A percentile compares a stretch with the other conserved stretches of the same genome.
Conservation (phyloP, 2,113 vertebrate species). For the Oreochromis tanganicae region DNA sequence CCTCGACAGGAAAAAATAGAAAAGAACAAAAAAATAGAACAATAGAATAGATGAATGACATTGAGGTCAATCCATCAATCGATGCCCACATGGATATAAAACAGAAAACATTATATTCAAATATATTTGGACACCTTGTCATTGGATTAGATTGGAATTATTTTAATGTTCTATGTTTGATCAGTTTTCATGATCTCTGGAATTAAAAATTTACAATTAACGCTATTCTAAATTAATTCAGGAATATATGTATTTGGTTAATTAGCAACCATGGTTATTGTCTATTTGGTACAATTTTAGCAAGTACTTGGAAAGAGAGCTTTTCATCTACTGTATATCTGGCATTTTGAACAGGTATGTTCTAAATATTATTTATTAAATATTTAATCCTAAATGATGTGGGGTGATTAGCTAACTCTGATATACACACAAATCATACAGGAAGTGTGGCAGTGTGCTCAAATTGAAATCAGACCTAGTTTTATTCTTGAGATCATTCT, state of each 20-base stretch:
- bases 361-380: neutral
- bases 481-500: neutral
- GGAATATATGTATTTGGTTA: neutral
- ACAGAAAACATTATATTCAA: neutral
- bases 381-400: neutral
- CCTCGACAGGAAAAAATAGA: fast-evolving
- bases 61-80: neutral
- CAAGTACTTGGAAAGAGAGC: neutral
- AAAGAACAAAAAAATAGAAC: neutral
- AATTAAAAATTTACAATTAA: neutral
- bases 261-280: neutral
- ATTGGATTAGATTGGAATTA: neutral
- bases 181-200: neutral
- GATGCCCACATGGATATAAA: neutral
- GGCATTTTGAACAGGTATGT: neutral
- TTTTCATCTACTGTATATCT: neutral
- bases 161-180: neutral
- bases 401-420: neutral
- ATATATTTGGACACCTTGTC: neutral
- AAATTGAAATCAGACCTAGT: neutral
- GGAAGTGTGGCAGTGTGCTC: fast-evolving
- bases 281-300: neutral
- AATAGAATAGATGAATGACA: neutral
- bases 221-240: fast-evolving
- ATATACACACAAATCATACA: neutral